These are phyloP conservation scores for Mesocricetus auratus DNA, from an alignment of 2,113 vertebrate genomes.

Conservation along the genomic window DNA sequence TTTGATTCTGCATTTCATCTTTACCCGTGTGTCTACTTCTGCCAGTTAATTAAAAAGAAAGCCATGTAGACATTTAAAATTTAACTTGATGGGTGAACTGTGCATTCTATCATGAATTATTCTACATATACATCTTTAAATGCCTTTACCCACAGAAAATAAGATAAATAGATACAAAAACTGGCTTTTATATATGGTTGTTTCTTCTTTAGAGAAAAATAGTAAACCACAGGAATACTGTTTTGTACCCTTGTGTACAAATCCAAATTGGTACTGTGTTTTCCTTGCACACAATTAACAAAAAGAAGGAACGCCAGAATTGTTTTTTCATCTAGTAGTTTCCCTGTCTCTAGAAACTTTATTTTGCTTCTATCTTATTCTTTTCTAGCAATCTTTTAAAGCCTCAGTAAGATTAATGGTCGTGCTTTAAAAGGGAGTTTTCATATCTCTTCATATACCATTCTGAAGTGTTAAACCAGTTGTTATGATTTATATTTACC, in stretches of 20 bases:
- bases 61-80: constrained; percentile 29
- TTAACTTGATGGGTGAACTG: constrained; percentile 22
- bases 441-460: constrained; percentile 37
- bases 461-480: constrained; percentile 42
- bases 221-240: not conserved
- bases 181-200: not conserved
- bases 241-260: not conserved
- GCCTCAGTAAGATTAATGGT: constrained; percentile 27
- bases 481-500: constrained; percentile 39
- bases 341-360: not conserved
- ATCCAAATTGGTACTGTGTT: not conserved
- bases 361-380: not conserved
- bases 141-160: constrained; percentile 4
- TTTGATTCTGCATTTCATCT: not conserved
- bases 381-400: not conserved
- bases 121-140: constrained; percentile 10
- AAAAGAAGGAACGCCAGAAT: not conserved
- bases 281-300: not conserved
- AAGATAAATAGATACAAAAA: constrained; percentile 41
- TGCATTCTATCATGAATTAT: not conserved
- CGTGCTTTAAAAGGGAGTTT: constrained; percentile 29
- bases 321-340: not conserved
- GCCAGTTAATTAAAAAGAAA: constrained; percentile 42
- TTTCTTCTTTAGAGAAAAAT: constrained; percentile 41
- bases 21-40: not conserved